phyloP scores from a whole-genome alignment of 2,888 invertebrate genomes.

The Fissipunctia ypsillon region DNA sequence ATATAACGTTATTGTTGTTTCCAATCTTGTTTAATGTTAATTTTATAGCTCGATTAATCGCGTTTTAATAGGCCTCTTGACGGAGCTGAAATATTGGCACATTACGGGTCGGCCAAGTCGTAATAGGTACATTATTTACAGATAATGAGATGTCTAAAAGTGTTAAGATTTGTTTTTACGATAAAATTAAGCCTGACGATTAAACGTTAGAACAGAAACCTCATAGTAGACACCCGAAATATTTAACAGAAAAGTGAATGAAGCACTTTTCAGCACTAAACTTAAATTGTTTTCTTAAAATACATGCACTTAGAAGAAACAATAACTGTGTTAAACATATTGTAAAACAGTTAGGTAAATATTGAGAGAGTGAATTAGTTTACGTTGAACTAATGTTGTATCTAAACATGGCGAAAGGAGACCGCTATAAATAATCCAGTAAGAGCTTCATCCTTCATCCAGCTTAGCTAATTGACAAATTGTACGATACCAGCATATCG shows the following conservation, averaged over 20 bases:
- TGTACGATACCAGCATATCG: constrained; percentile 75
- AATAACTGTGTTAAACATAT: constrained; percentile 27
- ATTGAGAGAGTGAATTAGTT: constrained; percentile 49
- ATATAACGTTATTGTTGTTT: constrained; percentile 58
- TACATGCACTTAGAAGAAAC: constrained; percentile 40
- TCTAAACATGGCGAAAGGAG: constrained; percentile 34
- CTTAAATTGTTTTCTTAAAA: constrained; percentile 40
- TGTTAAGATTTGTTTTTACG: constrained; percentile 9
- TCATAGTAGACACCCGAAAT: not conserved
- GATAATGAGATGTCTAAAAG: constrained; percentile 21
- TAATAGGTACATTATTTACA: constrained; percentile 37
- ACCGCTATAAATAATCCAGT: constrained; percentile 59
- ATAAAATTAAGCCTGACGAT: constrained; percentile 3
- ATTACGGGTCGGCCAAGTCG: constrained; percentile 18
- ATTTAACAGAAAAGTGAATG: constrained; percentile 21
- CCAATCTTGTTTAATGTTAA: constrained; percentile 57
- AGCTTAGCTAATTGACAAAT: constrained; percentile 73
- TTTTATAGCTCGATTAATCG: constrained; percentile 57
- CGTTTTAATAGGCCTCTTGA: constrained; percentile 50
- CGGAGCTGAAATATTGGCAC: constrained; percentile 40
- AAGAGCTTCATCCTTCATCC: constrained; percentile 57
- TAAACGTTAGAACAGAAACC: not conserved
- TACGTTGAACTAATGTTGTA: constrained; percentile 48
- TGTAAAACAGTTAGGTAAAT: constrained; percentile 50
- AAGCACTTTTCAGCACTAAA: constrained; percentile 17